Conservation (phyloP, 1,140 invertebrate genomes). For the Drosophila sturtevanti region DNA sequence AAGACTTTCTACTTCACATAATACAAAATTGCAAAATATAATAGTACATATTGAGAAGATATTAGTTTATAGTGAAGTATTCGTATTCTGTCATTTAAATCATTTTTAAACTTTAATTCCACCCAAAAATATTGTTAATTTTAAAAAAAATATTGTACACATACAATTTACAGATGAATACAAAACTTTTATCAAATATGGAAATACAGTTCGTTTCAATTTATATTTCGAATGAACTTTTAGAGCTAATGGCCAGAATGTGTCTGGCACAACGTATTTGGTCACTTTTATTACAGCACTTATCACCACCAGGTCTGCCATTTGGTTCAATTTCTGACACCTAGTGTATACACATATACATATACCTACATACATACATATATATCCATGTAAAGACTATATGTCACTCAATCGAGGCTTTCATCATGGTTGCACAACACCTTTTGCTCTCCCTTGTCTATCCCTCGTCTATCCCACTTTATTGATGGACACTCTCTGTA, state of each 20-base stretch:
- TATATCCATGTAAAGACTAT: slow-evolving; percentile 5
- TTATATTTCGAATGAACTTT: not conserved
- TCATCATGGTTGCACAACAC: slow-evolving; percentile 32
- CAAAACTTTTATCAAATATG: too few species aligned
- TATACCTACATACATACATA: not conserved
- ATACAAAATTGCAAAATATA: too few species aligned
- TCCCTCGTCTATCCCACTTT: slow-evolving; percentile 22
- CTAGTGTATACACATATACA: not conserved
- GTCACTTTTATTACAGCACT: slow-evolving; percentile 49
- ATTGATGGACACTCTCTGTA: slow-evolving; percentile 46
- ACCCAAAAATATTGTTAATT: too few species aligned
- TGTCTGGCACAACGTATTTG: not conserved
- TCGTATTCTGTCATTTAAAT: too few species aligned
- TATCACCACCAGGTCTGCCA: slow-evolving; percentile 25
- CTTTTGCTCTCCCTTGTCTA: not conserved
- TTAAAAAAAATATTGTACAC: too few species aligned
- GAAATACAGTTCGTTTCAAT: not conserved
- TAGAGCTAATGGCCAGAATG: not conserved
- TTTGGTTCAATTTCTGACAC: slow-evolving; percentile 8
- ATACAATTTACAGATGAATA: too few species aligned
- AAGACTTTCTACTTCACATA: too few species aligned
- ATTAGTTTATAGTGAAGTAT: too few species aligned
- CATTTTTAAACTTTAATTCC: too few species aligned
- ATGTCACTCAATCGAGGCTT: slow-evolving; percentile 2
- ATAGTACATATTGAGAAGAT: too few species aligned